Base-by-base conservation (phyloP, 2,888 invertebrate species). In the Drosophila buzzatii region DNA sequence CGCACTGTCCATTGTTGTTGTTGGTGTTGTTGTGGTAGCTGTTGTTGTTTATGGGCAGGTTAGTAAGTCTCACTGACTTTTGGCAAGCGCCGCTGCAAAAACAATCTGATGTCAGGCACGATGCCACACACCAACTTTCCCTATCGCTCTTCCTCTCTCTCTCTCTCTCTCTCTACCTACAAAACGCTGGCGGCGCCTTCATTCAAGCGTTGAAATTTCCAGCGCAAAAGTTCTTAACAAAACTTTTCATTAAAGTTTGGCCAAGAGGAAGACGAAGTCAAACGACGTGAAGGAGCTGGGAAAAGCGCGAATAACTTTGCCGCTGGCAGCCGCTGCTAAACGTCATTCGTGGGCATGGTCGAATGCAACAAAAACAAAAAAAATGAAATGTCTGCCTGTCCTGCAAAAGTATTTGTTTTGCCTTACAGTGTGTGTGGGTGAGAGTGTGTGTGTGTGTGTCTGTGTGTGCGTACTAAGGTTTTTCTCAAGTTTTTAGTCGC, bases 401-500 rank as follows among this genome's bases (percentile, higher is more conserved):
- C 39, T 60, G 62, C 52, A 47, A 60, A 82, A 82, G 81, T 81
- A 84, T 84, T 81, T 81, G 81, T 82, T 81, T 82, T 67, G 58
- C 55, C 42, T 35, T 51, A 44, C 16, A 55, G 65, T 56, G 44
- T 45, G 64, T 37, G 44, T 45, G 47, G n/a, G 42, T 58, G 27
- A 39, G 27, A 39, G n/a, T 47, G 27, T 51, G 60, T 59, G 52
- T 51, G 53, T 51, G 45, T 45, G 37, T 41, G 57, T 53, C 44
- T 72, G 58, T 64, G 70, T 70, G 66, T 65, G 62, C 45, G 59
- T 63, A 57, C 63, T 74, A 80, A 81, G 76, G 85, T 87, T 88
- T 82, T 80, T 85, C 88, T 85, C 85, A 91, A 91, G 90, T 91
- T 91, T 91, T 89, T 91, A 88, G 91, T 91, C 91, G 91, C 91